Conservation (phyloP, 2,113 vertebrate genomes). For the Sphyrna mokarran region DNA sequence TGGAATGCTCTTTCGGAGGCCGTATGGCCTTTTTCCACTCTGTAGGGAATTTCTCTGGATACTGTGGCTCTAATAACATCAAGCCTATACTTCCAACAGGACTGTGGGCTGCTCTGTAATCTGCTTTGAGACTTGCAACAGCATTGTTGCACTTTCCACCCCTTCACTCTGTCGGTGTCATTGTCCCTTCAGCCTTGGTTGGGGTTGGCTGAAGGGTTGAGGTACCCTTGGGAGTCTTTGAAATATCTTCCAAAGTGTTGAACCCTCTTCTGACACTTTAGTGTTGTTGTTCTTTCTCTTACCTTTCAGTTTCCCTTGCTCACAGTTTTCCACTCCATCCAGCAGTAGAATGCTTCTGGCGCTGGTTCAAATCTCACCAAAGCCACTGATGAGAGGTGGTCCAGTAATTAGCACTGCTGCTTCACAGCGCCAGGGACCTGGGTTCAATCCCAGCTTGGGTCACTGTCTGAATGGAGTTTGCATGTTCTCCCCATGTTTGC, state of each 20-base stretch:
- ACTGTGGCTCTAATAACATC: background rate
- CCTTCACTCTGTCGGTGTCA: background rate
- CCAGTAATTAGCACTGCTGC: too few relatives aligned
- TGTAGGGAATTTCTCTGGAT: too few relatives aligned
- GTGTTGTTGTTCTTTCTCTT: too few relatives aligned
- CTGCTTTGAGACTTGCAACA: background rate
- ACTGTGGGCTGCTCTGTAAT: background rate
- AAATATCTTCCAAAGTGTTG: background rate
- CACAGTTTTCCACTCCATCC: background rate
- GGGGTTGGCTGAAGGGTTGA: background rate
- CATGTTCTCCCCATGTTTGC: too few relatives aligned
- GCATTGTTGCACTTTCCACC: background rate
- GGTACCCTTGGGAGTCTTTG: background rate
- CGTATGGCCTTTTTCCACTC: too few relatives aligned
- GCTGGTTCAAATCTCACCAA: background rate
- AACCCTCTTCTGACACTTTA: background rate
- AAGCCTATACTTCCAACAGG: background rate
- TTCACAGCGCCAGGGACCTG: too few relatives aligned
- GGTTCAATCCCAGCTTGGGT: too few relatives aligned
- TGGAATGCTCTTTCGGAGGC: too few relatives aligned
- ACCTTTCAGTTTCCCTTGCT: background rate
- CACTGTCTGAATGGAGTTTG: too few relatives aligned
- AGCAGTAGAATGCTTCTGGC: background rate
- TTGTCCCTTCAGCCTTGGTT: background rate
- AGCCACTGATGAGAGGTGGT: background rate